These are phyloP conservation scores for Australoheros facetus DNA, from an alignment of 2,797 vertebrate genomes.

Conservation along the genomic window DNA sequence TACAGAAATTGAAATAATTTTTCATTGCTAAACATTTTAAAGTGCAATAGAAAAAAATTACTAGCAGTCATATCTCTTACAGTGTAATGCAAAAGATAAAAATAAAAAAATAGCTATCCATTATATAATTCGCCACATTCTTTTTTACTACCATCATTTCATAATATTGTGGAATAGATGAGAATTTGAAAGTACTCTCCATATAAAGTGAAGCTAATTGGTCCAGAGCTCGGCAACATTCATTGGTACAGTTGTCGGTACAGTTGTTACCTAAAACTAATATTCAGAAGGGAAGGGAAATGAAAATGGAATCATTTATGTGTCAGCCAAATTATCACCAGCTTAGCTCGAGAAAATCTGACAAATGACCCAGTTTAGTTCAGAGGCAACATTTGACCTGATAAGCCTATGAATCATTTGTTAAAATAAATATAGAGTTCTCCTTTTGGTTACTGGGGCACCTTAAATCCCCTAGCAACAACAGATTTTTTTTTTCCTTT, in stretches of 20 bases:
- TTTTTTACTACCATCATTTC: not conserved
- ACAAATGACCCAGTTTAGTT: slow-evolving; percentile 10
- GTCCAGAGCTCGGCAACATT: not conserved
- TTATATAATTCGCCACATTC: not conserved
- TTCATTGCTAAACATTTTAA: not conserved
- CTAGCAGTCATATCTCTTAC: not conserved
- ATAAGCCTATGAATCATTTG: not conserved
- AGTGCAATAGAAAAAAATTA: too few relatives aligned
- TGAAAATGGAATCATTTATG: too few relatives aligned
- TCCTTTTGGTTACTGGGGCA: not conserved
- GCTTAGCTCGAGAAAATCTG: not conserved
- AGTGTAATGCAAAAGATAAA: not conserved
- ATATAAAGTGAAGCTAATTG: not conserved
- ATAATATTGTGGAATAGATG: too few relatives aligned
- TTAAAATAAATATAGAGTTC: slow-evolving; percentile 16
- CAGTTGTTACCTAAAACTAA: not conserved
- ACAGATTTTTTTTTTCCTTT: slow-evolving; percentile 2
- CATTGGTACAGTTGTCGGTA: not conserved
- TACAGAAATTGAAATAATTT: not conserved
- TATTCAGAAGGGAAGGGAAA: not conserved
- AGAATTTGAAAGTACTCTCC: not conserved
- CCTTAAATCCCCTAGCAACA: slow-evolving; percentile 48
- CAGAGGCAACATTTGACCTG: slow-evolving; percentile 12
- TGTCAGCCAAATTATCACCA: not conserved
- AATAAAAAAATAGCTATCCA: not conserved